A percentile compares a stretch with the other conserved stretches of the same genome.
These are phyloP conservation scores for Heptranchias perlo DNA, from an alignment of 2,113 vertebrate species.

Conservation along the genomic window DNA sequence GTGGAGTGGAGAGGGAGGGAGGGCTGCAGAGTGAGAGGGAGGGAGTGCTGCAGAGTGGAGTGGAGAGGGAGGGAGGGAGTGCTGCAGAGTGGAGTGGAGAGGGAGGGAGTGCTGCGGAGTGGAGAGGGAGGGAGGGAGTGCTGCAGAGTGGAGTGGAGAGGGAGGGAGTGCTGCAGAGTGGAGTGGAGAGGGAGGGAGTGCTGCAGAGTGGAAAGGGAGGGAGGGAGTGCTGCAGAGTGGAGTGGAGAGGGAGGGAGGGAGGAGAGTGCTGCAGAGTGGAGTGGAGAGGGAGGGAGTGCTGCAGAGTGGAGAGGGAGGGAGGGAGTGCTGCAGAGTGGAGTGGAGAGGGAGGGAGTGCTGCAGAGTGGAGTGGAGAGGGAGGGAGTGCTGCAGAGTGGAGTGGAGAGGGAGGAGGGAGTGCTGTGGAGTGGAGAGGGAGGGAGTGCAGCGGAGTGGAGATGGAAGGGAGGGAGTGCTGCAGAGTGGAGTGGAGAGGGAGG, in stretches of 20 bases:
- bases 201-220: too few relatives aligned
- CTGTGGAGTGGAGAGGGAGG: background rate
- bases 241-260: background rate
- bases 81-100: too few relatives aligned
- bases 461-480: background rate
- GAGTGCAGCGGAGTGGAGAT: background rate
- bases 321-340: too few relatives aligned
- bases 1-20: background rate
- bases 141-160: background rate
- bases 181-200: background rate
- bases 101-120: background rate
- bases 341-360: background rate
- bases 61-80: background rate
- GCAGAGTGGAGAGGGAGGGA: too few relatives aligned
- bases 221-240: too few relatives aligned
- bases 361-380: background rate
- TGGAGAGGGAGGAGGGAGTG: background rate
- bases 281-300: background rate
- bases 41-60: too few relatives aligned
- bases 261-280: too few relatives aligned
- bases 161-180: too few relatives aligned
- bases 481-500: background rate
- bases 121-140: background rate
- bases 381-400: background rate
- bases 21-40: background rate